Evolutionary conservation across 2,888 invertebrate species (phyloP).

Genomic region (Nudaria mundana): DNA sequence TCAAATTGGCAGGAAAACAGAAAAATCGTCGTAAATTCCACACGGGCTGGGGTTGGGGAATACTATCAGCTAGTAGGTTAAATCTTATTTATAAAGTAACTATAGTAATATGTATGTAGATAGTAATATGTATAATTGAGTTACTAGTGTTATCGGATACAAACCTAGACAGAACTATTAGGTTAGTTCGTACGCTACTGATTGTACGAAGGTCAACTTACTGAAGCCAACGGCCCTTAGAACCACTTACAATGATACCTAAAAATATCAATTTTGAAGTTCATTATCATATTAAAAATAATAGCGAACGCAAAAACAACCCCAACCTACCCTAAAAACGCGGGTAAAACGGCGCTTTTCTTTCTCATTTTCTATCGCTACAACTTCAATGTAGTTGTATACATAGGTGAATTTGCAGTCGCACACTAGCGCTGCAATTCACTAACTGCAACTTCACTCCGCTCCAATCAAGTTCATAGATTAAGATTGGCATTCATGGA

Average conservation of each 20-base stretch:
- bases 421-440: conserved; percentile 66
- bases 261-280: conserved; percentile 56
- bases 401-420: conserved; percentile 59
- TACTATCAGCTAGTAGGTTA: too few relatives aligned
- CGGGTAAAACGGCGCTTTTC: conserved; percentile 37
- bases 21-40: too few relatives aligned
- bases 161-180: conserved; percentile 35
- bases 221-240: conserved; percentile 43
- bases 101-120: too few relatives aligned
- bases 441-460: conserved; percentile 56
- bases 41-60: too few relatives aligned
- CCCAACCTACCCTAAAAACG: conserved; percentile 30
- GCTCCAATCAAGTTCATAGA: conserved; percentile 78
- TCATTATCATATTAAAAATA: conserved; percentile 65
- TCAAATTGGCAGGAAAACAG: too few relatives aligned
- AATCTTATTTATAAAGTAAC: too few relatives aligned
- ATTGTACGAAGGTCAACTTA: conserved; percentile 58
- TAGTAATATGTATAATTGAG: too few relatives aligned
- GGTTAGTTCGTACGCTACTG: conserved; percentile 34
- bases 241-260: conserved; percentile 42
- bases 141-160: conserved; percentile 28
- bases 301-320: conserved; percentile 37
- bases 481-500: conserved; percentile 71
- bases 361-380: conserved; percentile 29
- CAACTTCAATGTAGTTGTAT: conserved; percentile 46